Base-by-base conservation (phyloP, 2,113 vertebrate species). In the Phaethornis superciliosus region DNA sequence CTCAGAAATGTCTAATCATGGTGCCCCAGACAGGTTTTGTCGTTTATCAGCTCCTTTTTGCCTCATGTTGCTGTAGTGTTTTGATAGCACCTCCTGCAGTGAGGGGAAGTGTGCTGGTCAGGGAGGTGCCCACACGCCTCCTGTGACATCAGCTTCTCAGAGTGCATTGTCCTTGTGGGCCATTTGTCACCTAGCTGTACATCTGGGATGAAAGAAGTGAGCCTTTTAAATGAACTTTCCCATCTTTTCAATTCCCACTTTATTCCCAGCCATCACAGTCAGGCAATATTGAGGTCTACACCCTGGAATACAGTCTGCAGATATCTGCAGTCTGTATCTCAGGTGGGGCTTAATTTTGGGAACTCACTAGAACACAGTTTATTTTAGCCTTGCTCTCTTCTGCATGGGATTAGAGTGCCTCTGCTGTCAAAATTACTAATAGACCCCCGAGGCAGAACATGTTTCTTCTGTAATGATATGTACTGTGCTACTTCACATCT, bases 401-500 rank as follows among this genome's bases (percentile, higher is more conserved):
- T 79, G 84, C 6, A 0, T 94, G 68, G 86, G 91, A 96, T 86
- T 90, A 91, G 83, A 95, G 72, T 97, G 94, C 78, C 60, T 94
- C 56, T 94, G 78, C 91, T 95, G 96, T 94, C 93, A 93, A 96
- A 95, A 89, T 96, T 92, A 94, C 95, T 95, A 94, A 96, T 80
- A 94, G 90, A 91, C 81, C 93, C 95, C 65, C 65, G 85, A 95
- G 94, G 85, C 90, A 97, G 70, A 94, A 96, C 94, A 94, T n/a
- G 62, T 94, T 95, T 91, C 76, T 95, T 89, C 91, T 77, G 76
- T 90, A 89, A 79, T 81, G 81, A 92, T 91, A 90, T 20, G 70
- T 52, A 72, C 52, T 44, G 67, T 77, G 88, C 83, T 83, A 55
- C 87, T 95, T 93, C 95, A 96, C 98, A 98, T 97, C 97, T 98